Base-by-base conservation (phyloP, 2,113 vertebrate genomes). In the Pitta sordida region DNA sequence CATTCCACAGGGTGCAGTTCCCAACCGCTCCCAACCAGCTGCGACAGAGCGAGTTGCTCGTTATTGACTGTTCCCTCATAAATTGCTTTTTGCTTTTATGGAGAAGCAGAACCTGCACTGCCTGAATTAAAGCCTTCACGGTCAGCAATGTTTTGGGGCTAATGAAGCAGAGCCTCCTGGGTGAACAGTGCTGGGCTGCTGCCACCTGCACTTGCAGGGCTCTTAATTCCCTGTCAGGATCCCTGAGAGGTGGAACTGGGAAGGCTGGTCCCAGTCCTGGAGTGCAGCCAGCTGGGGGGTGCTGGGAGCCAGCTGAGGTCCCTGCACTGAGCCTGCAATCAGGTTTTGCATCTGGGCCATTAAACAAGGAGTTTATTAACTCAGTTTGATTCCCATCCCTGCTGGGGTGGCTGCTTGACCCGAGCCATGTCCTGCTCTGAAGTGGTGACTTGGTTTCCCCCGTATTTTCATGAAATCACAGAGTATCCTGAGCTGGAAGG, bases 91-190 rank as follows among this genome's bases (percentile, higher is more conserved):
- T 36, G 10, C 43, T 68, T 89, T 92, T 86, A 91, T 43, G 27
- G 89, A 82, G 84, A 60, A 89, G 91, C 84, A 88, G 88, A 87
- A 73, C 84, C 64, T 84, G 91, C 65, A 75, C 21, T 4, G 69
- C 73, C 69, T 89, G 87, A 70, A 71, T 23, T 6, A 24, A 93
- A 58, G 56, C 1, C 1, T 9, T 64, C 9, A 1, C 9, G 43
- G 43, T 74, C 81, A 88, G 93, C 63, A 34, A 7, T 34, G 39
- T 48, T 86, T 63, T 7, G 48, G 83, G 81, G 84, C 65, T 71
- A 64, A 73, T 82, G 81, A 39, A 68, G 81, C 78, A 26, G 36
- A 48, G 59, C 29, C 43, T 41, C n/a, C 65, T 8, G 74, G 83
- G n/a, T 59, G 77, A 64, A 77, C 77, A 71, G 77, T 0, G 1